phyloP scores from a whole-genome alignment of 2,113 vertebrate species.

The Nothocercus nigrocapillus region DNA sequence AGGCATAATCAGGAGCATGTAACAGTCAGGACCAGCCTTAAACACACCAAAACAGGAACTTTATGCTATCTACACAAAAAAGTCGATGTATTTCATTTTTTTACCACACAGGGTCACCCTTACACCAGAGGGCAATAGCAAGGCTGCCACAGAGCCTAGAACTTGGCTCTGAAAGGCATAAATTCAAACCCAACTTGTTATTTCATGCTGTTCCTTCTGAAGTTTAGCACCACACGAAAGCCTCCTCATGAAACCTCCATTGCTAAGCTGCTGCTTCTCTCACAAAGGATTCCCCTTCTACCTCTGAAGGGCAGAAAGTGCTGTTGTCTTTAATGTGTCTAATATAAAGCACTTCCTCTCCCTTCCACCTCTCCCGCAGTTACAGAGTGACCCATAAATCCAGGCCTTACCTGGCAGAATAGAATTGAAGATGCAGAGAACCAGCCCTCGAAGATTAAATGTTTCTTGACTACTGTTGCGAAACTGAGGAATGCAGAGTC shows the following conservation, averaged over 20 bases:
- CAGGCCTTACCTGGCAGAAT: conserved; percentile 88
- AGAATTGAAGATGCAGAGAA: conserved; percentile 95
- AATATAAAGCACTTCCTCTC: neutral
- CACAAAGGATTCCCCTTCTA: too few species aligned
- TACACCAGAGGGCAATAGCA: neutral
- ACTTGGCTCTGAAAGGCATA: neutral
- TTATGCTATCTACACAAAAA: neutral
- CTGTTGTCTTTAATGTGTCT: neutral
- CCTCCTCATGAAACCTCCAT: neutral
- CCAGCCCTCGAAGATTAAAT: conserved; percentile 88
- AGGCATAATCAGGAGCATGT: neutral
- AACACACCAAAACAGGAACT: neutral
- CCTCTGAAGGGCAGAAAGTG: neutral
- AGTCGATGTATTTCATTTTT: neutral
- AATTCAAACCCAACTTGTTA: neutral
- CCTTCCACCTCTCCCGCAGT: neutral
- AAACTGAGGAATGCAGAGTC: conserved; percentile 91
- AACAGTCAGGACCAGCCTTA: neutral
- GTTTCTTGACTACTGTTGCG: conserved; percentile 87
- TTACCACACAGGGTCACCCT: neutral
- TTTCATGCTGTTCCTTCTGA: neutral
- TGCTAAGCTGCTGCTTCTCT: too few species aligned
- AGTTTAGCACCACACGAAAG: neutral
- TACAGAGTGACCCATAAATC: neutral
- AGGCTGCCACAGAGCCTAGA: neutral